Base-by-base conservation (phyloP, 2,888 invertebrate genomes). In the Eupsilia transversa region DNA sequence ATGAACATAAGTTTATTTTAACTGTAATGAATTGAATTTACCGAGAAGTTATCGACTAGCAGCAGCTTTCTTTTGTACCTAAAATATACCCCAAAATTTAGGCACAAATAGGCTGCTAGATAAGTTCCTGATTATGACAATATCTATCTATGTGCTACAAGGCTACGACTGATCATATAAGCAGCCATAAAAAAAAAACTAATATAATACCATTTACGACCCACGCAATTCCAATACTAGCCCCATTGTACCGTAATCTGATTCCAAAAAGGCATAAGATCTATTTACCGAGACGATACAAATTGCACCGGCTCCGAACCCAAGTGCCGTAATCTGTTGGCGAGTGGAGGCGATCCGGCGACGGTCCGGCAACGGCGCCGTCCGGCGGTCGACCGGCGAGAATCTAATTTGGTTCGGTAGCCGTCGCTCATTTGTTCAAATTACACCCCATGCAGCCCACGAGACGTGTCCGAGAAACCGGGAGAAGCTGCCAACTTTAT, bases 371-470 rank as follows among this genome's bases (percentile, higher is more conserved):
- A 70, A 49, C 82, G 79, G 72, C 79, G 82, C 74, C 82, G 84
- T 74, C 89, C 86, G 88, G 86, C 88, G 84, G 85, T 82, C 85
- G 85, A 75, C 84, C 83, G 89, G 94, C 94, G 94, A 95, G 92
- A 97, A 97, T 97, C 97, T 97, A 97, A 97, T 97, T 97, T 97
- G 96, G 97, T 96, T 96, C 96, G 94, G 94, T 95, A 95, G 96
- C 95, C 96, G 94, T 94, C 95, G 96, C 97, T 97, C 97, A 97
- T 97, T 97, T 97, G 97, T 97, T 97, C 97, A 89, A 88, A 91
- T 91, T 91, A 91, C 89, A 87, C 87, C 88, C 88, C 87, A 77
- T 80, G 79, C 86, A 89, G 75, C 85, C 82, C 82, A 71, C 69
- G 86, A 89, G 90, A 90, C 90, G 88, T 86, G 89, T 80, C 83